phyloP scores from a whole-genome alignment of 2,113 vertebrate species.

The Rhadina sibilatrix region DNA sequence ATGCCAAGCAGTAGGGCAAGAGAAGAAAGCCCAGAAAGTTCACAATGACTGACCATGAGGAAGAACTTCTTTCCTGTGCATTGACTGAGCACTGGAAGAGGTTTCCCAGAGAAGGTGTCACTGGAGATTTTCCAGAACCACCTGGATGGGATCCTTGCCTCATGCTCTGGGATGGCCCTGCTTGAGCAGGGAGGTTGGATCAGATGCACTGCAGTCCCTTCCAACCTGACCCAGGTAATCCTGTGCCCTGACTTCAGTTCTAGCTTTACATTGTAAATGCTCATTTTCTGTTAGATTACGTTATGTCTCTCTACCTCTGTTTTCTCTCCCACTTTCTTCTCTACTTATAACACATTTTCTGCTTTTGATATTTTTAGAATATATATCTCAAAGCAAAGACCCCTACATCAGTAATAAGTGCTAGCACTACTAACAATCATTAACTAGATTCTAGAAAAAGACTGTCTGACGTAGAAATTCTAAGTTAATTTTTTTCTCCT shows the following conservation, averaged over 20 bases:
- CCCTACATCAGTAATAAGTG: background rate
- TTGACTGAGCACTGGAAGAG: fast-evolving
- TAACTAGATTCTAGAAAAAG: background rate
- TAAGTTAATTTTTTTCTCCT: background rate
- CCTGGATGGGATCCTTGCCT: no score
- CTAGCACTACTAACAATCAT: background rate
- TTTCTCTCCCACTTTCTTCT: background rate
- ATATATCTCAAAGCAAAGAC: background rate
- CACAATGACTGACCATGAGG: background rate
- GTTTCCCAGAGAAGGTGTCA: background rate
- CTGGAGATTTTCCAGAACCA: background rate
- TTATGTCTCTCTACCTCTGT: background rate
- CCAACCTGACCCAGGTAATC: no score
- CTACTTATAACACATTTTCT: background rate
- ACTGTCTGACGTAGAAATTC: background rate
- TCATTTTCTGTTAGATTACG: background rate
- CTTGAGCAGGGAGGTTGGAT: background rate
- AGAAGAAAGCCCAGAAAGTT: background rate
- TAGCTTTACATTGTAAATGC: background rate
- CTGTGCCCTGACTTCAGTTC: background rate
- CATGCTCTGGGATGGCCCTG: background rate
- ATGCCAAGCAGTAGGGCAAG: background rate
- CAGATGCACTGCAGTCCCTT: background rate
- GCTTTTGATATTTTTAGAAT: background rate
- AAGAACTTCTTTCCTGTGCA: background rate